These are phyloP conservation scores for Mythimna ferrago DNA, from an alignment of 2,888 invertebrate species.

Conservation along the genomic window DNA sequence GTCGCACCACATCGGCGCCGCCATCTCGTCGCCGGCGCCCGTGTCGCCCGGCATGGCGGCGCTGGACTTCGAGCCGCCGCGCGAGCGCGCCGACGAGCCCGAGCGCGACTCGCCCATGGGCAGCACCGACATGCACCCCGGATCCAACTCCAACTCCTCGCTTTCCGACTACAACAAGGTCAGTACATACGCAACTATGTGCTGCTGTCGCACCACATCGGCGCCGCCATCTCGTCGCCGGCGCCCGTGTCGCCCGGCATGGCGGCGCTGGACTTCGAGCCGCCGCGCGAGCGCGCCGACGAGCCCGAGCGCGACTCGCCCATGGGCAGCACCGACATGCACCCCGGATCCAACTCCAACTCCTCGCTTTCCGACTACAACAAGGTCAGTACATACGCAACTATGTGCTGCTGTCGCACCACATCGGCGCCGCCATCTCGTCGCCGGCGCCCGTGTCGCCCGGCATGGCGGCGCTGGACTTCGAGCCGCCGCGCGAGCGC, in stretches of 20 bases:
- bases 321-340: slow-evolving; percentile 68
- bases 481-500: slow-evolving; percentile 91
- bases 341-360: slow-evolving; percentile 65
- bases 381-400: slow-evolving; percentile 67
- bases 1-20: slow-evolving; percentile 94
- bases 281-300: slow-evolving; percentile 80
- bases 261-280: slow-evolving; percentile 94
- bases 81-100: slow-evolving; percentile 65
- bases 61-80: slow-evolving; percentile 94
- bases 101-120: slow-evolving; percentile 62
- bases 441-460: slow-evolving; percentile 93
- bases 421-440: slow-evolving; percentile 95
- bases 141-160: slow-evolving; percentile 71
- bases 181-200: neutral
- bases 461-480: slow-evolving; percentile 93
- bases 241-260: slow-evolving; percentile 93
- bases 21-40: slow-evolving; percentile 93
- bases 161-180: slow-evolving; percentile 84
- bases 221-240: slow-evolving; percentile 94
- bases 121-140: slow-evolving; percentile 67
- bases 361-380: slow-evolving; percentile 83
- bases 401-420: slow-evolving; percentile 90
- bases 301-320: slow-evolving; percentile 62
- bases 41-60: slow-evolving; percentile 93
- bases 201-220: slow-evolving; percentile 93